phyloP scores from a whole-genome alignment of 2,888 invertebrate species.

The Pseudeuparius sepicola region DNA sequence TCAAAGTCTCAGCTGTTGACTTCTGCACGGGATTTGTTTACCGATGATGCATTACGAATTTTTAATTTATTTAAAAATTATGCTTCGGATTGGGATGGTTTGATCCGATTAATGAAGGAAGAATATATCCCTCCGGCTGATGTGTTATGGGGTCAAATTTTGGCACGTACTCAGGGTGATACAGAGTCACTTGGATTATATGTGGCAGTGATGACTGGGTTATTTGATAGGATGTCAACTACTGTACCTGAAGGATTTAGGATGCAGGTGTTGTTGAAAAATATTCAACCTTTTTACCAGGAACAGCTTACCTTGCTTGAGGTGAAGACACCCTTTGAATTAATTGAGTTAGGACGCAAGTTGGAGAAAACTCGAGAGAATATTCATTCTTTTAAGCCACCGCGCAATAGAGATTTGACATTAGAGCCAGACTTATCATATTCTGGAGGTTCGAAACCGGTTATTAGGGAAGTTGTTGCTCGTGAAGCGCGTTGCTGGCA shows the following conservation, averaged over 20 bases:
- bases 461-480: neutral
- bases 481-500: constrained; percentile 4
- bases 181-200: constrained; percentile 17
- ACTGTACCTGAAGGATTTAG: constrained; percentile 6
- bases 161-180: constrained; percentile 14
- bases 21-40: constrained; percentile 16
- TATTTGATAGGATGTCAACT: constrained; percentile 15
- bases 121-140: constrained; percentile 10
- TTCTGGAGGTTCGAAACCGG: neutral
- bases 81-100: constrained; percentile 3
- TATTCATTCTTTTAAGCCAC: constrained; percentile 4
- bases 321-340: constrained; percentile 1
- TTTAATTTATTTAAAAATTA: constrained; percentile 14
- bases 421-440: constrained; percentile 9
- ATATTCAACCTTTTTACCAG: constrained; percentile 8
- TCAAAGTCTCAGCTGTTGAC: constrained; percentile 14
- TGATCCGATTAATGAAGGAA: constrained; percentile 27
- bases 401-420: neutral
- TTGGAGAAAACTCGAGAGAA: constrained; percentile 4
- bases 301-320: constrained; percentile 4
- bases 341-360: constrained; percentile 9
- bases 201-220: constrained; percentile 13
- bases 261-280: constrained; percentile 10
- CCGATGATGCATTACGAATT: constrained; percentile 18
- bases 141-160: constrained; percentile 15